These are phyloP conservation scores for Nematolebias whitei DNA, from an alignment of 2,113 vertebrate species.

Conservation along the genomic window DNA sequence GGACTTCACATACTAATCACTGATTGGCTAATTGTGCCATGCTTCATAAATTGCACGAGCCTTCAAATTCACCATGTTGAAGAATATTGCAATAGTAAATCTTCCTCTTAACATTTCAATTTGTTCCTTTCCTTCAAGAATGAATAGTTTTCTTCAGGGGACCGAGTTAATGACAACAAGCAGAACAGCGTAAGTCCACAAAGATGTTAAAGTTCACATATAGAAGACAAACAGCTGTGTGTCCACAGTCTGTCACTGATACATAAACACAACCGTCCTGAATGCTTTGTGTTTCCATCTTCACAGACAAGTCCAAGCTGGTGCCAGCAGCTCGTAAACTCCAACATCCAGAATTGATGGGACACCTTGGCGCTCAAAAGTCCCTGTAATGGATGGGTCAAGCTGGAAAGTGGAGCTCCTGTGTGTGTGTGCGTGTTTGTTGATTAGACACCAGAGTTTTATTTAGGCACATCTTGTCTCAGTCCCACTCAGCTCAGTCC, in stretches of 20 bases:
- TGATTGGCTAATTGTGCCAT: slow-evolving; percentile 37
- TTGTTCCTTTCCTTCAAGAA: slow-evolving; percentile 50
- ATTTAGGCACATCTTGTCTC: slow-evolving; percentile 29
- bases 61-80: slow-evolving; percentile 23
- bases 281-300: slow-evolving; percentile 40
- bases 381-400: slow-evolving; percentile 30
- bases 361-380: slow-evolving; percentile 38
- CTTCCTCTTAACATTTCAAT: slow-evolving; percentile 32
- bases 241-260: slow-evolving; percentile 41
- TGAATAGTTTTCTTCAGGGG: slow-evolving; percentile 78
- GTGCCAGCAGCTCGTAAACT: slow-evolving; percentile 68
- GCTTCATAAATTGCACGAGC: slow-evolving; percentile 34
- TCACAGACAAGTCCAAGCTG: slow-evolving; percentile 53
- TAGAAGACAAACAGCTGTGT: slow-evolving; percentile 38
- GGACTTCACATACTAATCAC: slow-evolving; percentile 32
- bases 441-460: slow-evolving; percentile 44
- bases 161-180: slow-evolving; percentile 58
- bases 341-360: slow-evolving; percentile 38
- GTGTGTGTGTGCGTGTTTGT: slow-evolving; percentile 26
- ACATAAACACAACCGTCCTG: slow-evolving; percentile 56
- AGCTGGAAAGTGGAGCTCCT: slow-evolving; percentile 28
- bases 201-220: slow-evolving; percentile 44
- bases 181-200: slow-evolving; percentile 68
- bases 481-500: slow-evolving; percentile 35
- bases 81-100: slow-evolving; percentile 28